Percentiles rank a stretch among this genome's conserved stretches.
phyloP scores from a whole-genome alignment of 2,113 vertebrate species.

The Scatophagus argus region DNA sequence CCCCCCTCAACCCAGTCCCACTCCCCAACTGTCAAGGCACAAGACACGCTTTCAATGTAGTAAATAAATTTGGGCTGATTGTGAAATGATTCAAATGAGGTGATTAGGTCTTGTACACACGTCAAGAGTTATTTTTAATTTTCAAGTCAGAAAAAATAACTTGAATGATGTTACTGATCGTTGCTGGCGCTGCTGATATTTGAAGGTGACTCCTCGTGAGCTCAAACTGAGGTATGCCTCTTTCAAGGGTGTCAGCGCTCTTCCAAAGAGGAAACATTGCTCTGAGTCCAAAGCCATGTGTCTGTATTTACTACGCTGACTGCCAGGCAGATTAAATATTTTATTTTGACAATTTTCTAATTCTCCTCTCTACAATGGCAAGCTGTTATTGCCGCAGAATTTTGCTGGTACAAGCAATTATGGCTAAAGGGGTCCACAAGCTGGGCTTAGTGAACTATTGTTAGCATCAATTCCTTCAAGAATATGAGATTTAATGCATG shows the following conservation, averaged over 20 bases:
- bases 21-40: background rate
- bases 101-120: background rate
- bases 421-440: constrained; percentile 60
- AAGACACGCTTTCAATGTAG: background rate
- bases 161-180: constrained; percentile 9
- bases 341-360: constrained; percentile 71
- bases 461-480: constrained; percentile 68
- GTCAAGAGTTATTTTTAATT: constrained; percentile 2
- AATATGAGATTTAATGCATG: constrained; percentile 73
- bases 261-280: constrained; percentile 34
- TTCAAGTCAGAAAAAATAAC: background rate
- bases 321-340: constrained; percentile 62
- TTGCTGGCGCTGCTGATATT: constrained; percentile 4
- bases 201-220: constrained; percentile 53
- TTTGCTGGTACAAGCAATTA: constrained; percentile 79
- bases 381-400: constrained; percentile 65
- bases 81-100: background rate
- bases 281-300: constrained; percentile 36
- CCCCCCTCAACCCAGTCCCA: no score
- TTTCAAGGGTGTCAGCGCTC: constrained; percentile 19
- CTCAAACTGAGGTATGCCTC: constrained; percentile 15
- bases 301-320: constrained; percentile 57
- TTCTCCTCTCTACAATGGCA: constrained; percentile 72
- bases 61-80: constrained; percentile 8
- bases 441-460: constrained; percentile 74